Percentiles rank a stretch among this genome's conserved stretches.
Conservation (phyloP, 2,888 invertebrate genomes). For the Amblyjoppa proteus region DNA sequence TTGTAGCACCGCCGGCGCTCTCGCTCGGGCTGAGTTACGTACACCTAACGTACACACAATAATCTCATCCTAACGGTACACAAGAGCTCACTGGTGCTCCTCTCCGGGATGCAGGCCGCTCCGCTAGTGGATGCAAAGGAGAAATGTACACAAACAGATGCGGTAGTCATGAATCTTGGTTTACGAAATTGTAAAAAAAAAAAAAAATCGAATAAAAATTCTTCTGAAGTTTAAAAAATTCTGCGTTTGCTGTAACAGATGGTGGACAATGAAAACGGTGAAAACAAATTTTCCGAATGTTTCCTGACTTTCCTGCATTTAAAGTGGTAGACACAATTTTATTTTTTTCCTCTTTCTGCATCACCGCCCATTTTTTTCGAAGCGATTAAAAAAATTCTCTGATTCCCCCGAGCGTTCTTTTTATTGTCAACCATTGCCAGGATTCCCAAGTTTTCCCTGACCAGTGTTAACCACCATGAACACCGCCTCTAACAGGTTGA, state of each 20-base stretch:
- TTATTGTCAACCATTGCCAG: too few species aligned
- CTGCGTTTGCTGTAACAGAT: too few species aligned
- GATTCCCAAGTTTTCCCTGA: neutral
- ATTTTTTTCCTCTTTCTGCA: too few species aligned
- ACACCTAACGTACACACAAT: conserved; percentile 60
- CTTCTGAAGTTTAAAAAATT: neutral
- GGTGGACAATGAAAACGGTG: too few species aligned
- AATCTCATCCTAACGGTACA: conserved; percentile 66
- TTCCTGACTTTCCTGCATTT: too few species aligned
- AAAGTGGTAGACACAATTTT: too few species aligned
- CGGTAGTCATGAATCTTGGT: conserved; percentile 19
- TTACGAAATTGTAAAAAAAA: neutral
- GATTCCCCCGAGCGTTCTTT: too few species aligned
- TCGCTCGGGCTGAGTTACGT: conserved; percentile 14
- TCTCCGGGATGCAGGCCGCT: conserved; percentile 39
- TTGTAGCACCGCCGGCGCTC: conserved; percentile 42
- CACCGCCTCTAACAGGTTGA: too few species aligned
- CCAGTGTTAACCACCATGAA: neutral
- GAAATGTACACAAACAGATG: conserved; percentile 58
- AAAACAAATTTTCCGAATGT: too few species aligned
- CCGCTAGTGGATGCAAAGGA: conserved; percentile 64
- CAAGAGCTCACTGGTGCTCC: conserved; percentile 41
- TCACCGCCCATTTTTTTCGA: too few species aligned
- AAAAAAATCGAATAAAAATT: neutral
- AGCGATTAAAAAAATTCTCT: too few species aligned